Base-by-base conservation (phyloP, 1,140 invertebrate genomes). In the Myzus persicae region DNA sequence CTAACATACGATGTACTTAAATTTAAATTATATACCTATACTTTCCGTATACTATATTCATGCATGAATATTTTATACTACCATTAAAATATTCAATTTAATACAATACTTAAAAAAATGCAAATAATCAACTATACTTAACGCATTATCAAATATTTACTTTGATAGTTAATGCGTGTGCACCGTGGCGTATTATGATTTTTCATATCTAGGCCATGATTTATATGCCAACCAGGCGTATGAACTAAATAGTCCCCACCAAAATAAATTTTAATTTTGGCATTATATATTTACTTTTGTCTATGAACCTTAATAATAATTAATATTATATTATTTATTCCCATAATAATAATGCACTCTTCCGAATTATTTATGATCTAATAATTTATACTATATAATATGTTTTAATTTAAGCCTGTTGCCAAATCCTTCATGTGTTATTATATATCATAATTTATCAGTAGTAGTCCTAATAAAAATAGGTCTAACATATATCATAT, bases 11-110 rank as follows among this genome's bases (percentile, higher is more conserved):
- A 14, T n/a, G 14, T 76, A 76, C 14, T 76, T n/a, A 18, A n/a
- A 76, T 76, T 76, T n/a, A n/a, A 76, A 76, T 76, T 76, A 76
- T 76, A 76, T n/a, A 76, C 59, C 59, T n/a, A n/a, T n/a, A 76
- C 31, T 76, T 76, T 1, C 14, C 59, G n/a, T 14, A n/a, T 76
- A 76, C 59, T 76, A n/a, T n/a, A n/a, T n/a, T 76, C 59, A 18
- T n/a, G 48, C 24, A 51, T 51, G 18, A 76, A 18, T n/a, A 18
- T n/a, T n/a, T n/a, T n/a, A n/a, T n/a, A n/a, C n/a, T n/a, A 76
- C 59, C 14, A 3, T 0, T 76, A 76, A n/a, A 18, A 76, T 67
- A 76, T 76, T n/a, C 18, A 18, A 36, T n/a, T 18, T 5, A 76
- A 76, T 76, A n/a, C 2, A 76, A n/a, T 76, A 76, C 4, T 76